A percentile compares a stretch with the other conserved stretches of the same genome.
Evolutionary conservation across 2,888 invertebrate species (phyloP).

Genomic region (Latrodectus elegans): DNA sequence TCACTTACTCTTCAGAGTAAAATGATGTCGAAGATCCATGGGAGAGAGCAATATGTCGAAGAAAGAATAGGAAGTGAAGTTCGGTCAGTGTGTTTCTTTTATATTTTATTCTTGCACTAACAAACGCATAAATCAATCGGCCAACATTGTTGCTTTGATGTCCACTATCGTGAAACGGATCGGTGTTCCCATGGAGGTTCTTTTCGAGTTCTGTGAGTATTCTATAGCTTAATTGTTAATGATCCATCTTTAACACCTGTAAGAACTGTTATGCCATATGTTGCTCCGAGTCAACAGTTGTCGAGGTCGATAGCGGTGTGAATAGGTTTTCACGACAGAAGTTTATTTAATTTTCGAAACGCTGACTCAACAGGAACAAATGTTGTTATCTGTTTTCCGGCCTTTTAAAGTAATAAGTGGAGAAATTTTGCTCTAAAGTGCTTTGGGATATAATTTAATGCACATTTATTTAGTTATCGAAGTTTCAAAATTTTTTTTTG

Average conservation of each 20-base stretch:
- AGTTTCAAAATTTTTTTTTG: no score
- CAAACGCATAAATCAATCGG: neutral
- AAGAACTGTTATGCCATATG: conserved; percentile 31
- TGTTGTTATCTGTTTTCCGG: no score
- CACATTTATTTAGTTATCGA: no score
- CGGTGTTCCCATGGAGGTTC: neutral
- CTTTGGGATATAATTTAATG: no score
- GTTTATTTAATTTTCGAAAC: no score
- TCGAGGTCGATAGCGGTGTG: neutral
- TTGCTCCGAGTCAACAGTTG: conserved; percentile 45
- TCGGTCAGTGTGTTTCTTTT: neutral
- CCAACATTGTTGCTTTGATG: neutral
- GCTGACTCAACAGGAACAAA: no score
- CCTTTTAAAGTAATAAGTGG: no score
- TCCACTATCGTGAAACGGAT: neutral
- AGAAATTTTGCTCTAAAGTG: no score
- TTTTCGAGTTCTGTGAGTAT: neutral
- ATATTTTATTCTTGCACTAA: neutral
- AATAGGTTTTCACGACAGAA: no score
- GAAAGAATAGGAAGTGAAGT: neutral
- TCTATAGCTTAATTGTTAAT: neutral
- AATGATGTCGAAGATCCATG: neutral
- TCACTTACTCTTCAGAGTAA: neutral
- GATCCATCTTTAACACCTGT: conserved; percentile 14
- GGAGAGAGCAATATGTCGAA: conserved; percentile 22